phyloP scores from a whole-genome alignment of 2,888 invertebrate genomes.

The Crocallis elinguaria region DNA sequence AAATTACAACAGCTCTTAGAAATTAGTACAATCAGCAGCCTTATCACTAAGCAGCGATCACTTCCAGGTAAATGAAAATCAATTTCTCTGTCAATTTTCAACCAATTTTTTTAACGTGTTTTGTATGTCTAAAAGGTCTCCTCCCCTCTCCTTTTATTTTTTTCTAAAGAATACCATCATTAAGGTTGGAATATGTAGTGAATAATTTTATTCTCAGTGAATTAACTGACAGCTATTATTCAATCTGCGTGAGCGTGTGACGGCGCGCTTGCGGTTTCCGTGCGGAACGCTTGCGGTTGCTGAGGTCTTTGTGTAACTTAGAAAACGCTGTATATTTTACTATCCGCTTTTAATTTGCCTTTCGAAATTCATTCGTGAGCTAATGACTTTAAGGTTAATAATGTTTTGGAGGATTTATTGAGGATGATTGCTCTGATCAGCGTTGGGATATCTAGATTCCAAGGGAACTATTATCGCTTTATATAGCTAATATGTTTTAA shows the following conservation, averaged over 20 bases:
- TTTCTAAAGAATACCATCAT: too few species aligned
- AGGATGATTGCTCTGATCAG: not conserved
- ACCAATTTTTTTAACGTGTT: too few species aligned
- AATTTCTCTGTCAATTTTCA: too few species aligned
- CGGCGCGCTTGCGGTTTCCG: constrained; percentile 34
- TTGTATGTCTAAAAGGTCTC: too few species aligned
- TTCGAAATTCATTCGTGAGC: not conserved
- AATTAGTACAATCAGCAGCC: too few species aligned
- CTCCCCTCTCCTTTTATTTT: too few species aligned
- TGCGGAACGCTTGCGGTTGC: constrained; percentile 30
- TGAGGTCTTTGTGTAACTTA: constrained; percentile 14
- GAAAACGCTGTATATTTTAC: not conserved
- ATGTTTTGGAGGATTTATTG: not conserved
- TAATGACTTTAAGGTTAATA: not conserved
- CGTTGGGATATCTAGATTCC: not conserved
- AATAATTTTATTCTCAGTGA: not conserved
- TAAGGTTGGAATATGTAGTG: not conserved
- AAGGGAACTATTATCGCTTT: not conserved
- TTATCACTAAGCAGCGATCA: too few species aligned
- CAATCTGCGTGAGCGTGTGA: constrained; percentile 9
- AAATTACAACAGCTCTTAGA: too few species aligned
- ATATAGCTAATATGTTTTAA: too few species aligned
- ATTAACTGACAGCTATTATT: not conserved
- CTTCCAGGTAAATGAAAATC: too few species aligned
- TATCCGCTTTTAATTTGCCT: not conserved